phyloP scores from a whole-genome alignment of 2,113 vertebrate species.

The Dunckerocampus dactyliophorus region DNA sequence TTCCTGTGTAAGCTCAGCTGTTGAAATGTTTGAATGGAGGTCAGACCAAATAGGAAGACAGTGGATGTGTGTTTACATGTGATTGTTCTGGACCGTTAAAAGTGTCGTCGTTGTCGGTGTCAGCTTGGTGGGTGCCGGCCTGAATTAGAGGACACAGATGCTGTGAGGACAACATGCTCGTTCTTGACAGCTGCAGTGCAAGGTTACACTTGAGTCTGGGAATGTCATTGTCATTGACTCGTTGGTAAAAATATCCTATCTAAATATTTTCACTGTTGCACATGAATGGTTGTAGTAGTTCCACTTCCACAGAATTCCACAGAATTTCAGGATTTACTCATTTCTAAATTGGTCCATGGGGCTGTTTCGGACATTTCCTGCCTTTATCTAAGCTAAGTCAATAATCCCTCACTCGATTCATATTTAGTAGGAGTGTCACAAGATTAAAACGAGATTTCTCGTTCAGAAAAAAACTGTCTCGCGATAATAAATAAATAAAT shows the following conservation, averaged over 20 bases:
- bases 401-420: neutral
- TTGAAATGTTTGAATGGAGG: neutral
- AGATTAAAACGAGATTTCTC: too few relatives aligned
- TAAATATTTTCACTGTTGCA: slow-evolving; percentile 5
- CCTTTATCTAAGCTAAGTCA: neutral
- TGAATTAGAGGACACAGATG: slow-evolving; percentile 42
- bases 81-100: neutral
- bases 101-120: slow-evolving; percentile 42
- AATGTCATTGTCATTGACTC: slow-evolving; percentile 15
- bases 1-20: neutral
- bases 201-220: slow-evolving; percentile 22
- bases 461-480: too few relatives aligned
- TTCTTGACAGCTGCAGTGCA: slow-evolving; percentile 51
- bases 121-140: slow-evolving; percentile 27
- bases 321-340: neutral
- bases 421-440: neutral
- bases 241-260: slow-evolving; percentile 32
- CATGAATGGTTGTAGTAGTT: slow-evolving; percentile 12
- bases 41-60: too few relatives aligned
- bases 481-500: too few relatives aligned
- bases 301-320: too few relatives aligned
- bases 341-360: neutral
- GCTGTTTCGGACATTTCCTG: neutral
- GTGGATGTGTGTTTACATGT: neutral
- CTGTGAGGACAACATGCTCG: slow-evolving; percentile 32